Base-by-base conservation (phyloP, 2,797 vertebrate species). In the Bradypus variegatus region DNA sequence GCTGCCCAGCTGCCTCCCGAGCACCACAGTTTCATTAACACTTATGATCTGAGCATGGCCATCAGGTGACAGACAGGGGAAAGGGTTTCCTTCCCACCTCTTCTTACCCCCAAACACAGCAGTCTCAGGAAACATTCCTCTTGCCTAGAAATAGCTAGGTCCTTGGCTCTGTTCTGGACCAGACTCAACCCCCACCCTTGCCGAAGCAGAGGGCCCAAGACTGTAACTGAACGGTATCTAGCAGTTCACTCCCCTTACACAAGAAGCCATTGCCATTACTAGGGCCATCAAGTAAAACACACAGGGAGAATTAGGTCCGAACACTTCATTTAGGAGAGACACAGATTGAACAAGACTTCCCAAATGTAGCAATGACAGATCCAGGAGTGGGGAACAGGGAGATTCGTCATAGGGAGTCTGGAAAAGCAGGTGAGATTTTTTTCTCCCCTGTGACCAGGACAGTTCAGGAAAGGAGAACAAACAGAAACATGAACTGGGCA, bases 21-120 rank as follows among this genome's bases (percentile, higher is more conserved):
- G 82, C 92, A 95, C 75, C 86, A 48, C 14, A 15, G 69, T 91
- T 95, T 93, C 89, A 90, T 95, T 94, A 95, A 86, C 94, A 81
- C 93, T 90, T 88, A 27, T 27, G 83, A 93, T 84, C 77, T 64
- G 73, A 92, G 85, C 60, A 18, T 29, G 88, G 91, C 83, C 65
- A 3, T 83, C 91, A 91, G 38, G 91, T 96, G 89, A 95, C 84
- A 58, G 65, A 53, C 67, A 82, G 50, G 75, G 65, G 25, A 91
- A 91, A 93, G 65, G 70, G 62, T 86, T 95, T 87, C 85, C 79
- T 89, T 72, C 33, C 85, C 92, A 81, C 80, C 50, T 85, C 18
- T 16, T 64, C 62, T 72, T 78, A 60, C 70, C 38, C 86, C 78
- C 45, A 78, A 93, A 93, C 62, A 80, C 29, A 88, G 53, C 64